phyloP scores from a whole-genome alignment of 2,888 invertebrate species.

The Zeuzera pyrina region DNA sequence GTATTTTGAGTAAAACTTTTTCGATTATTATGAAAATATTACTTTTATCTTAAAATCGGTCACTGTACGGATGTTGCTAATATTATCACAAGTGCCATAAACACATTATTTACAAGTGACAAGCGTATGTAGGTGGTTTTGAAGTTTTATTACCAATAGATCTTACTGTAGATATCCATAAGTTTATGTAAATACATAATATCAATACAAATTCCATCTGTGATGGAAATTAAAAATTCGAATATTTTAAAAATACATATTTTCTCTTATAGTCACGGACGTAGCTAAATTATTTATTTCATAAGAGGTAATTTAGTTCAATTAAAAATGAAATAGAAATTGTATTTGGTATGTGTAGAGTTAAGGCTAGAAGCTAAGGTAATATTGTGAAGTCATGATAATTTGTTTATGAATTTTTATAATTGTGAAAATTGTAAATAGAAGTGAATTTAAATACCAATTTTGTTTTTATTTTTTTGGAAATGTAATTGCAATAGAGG shows the following conservation, averaged over 20 bases:
- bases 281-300: constrained; percentile 46
- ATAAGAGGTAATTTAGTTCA: constrained; percentile 23
- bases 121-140: too few species aligned
- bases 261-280: constrained; percentile 16
- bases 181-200: constrained; percentile 26
- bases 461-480: constrained; percentile 2
- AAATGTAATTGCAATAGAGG: too few species aligned
- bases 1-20: too few species aligned
- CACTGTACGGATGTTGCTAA: too few species aligned
- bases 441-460: background rate
- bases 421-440: constrained; percentile 40
- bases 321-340: constrained; percentile 14
- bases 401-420: constrained; percentile 30
- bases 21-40: too few species aligned
- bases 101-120: too few species aligned
- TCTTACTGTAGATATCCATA: constrained; percentile 38
- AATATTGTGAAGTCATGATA: constrained; percentile 41
- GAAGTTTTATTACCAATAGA: constrained; percentile 50
- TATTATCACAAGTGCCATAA: too few species aligned
- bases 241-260: background rate
- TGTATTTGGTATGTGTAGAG: constrained; percentile 14
- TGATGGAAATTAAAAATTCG: constrained; percentile 25
- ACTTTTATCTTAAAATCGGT: too few species aligned
- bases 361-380: constrained; percentile 24
- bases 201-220: constrained; percentile 38